phyloP scores from a whole-genome alignment of 1,140 invertebrate species.

The Druon quercuslanigerum region DNA sequence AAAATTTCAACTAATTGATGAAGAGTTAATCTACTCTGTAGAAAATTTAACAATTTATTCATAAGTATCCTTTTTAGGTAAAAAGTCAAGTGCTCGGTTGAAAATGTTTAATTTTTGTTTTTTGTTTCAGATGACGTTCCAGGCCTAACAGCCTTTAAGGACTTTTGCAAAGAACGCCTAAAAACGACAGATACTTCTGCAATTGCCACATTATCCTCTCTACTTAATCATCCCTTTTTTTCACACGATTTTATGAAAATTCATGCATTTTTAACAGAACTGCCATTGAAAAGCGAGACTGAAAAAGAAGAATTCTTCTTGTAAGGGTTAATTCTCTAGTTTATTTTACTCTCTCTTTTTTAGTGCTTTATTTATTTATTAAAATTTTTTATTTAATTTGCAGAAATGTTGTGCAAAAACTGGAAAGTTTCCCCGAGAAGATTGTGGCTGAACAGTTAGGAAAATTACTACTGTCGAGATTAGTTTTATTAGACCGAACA shows the following conservation, averaged over 20 bases:
- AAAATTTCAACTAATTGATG: no score
- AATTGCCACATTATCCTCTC: slow-evolving; percentile 78
- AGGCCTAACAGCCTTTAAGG: slow-evolving; percentile 80
- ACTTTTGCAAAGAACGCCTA: slow-evolving; percentile 80
- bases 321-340: slow-evolving; percentile 63
- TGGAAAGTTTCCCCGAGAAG: slow-evolving; percentile 84
- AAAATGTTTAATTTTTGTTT: not conserved
- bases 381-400: slow-evolving; percentile 47
- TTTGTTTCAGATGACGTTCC: slow-evolving; percentile 79
- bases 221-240: slow-evolving; percentile 85
- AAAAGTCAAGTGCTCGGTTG: no score
- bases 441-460: slow-evolving; percentile 86
- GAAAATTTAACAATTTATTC: no score
- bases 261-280: slow-evolving; percentile 86
- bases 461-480: slow-evolving; percentile 84
- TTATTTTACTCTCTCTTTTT: not conserved
- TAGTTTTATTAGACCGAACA: slow-evolving; percentile 87
- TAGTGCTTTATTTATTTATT: not conserved
- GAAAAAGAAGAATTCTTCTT: slow-evolving; percentile 88
- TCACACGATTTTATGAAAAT: slow-evolving; percentile 89
- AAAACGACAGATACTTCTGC: slow-evolving; percentile 78
- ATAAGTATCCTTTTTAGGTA: no score
- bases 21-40: no score
- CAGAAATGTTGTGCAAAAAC: slow-evolving; percentile 78
- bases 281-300: slow-evolving; percentile 84